These are phyloP conservation scores for Masnerella sp. DNA, from an alignment of 2,888 invertebrate species.

Conservation along the genomic window DNA sequence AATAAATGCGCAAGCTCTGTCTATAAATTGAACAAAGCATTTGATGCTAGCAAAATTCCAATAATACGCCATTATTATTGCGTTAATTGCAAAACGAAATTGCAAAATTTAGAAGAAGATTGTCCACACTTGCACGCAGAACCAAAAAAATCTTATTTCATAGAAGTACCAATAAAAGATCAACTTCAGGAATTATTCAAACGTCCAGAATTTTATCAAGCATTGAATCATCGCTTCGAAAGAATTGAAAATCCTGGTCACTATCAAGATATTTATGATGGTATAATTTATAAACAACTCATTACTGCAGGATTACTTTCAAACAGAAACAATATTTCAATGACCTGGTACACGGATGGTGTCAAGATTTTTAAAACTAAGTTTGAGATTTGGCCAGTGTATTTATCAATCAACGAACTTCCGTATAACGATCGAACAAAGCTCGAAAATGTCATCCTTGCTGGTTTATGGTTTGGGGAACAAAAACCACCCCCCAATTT, in stretches of 20 bases:
- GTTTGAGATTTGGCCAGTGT: background rate
- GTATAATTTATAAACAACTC: background rate
- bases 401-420: background rate
- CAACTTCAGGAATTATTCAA: background rate
- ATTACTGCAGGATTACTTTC: background rate
- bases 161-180: background rate
- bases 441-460: background rate
- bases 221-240: constrained; percentile 1
- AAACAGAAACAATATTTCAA: background rate
- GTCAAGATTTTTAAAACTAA: background rate
- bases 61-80: background rate
- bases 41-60: background rate
- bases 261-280: background rate
- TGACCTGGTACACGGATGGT: constrained; percentile 8
- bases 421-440: background rate
- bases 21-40: background rate
- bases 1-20: background rate
- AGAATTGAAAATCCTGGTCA: background rate
- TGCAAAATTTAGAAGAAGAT: background rate
- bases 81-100: background rate
- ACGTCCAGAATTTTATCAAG: background rate
- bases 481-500: background rate
- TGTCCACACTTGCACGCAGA: background rate
- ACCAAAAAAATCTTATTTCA: background rate
- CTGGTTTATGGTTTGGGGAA: background rate